These are phyloP conservation scores for Tenthredo notha DNA, from an alignment of 2,888 invertebrate genomes.

Conservation along the genomic window DNA sequence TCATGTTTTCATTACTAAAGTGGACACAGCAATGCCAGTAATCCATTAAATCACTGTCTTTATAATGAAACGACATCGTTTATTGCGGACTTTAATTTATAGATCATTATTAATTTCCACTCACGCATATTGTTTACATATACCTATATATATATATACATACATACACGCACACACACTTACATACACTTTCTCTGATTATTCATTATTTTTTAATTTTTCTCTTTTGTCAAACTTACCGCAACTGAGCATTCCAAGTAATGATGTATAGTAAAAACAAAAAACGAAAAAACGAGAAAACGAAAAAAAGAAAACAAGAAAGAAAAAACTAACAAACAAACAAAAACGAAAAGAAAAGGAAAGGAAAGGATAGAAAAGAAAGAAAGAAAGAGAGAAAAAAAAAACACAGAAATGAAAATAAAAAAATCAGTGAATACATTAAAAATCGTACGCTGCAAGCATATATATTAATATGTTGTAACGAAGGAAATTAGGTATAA, in stretches of 20 bases:
- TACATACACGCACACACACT: no score
- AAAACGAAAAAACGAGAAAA: neutral
- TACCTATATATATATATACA: neutral
- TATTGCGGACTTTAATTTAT: conserved; percentile 32
- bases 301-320: conserved; percentile 47
- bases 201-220: neutral
- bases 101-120: neutral
- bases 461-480: conserved; percentile 36
- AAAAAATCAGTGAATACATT: conserved; percentile 26
- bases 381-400: conserved; percentile 37
- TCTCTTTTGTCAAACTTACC: conserved; percentile 1
- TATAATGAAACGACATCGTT: conserved; percentile 16
- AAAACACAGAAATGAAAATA: neutral
- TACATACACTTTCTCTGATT: neutral
- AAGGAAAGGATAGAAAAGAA: conserved; percentile 20
- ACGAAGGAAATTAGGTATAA: conserved; percentile 56
- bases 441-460: conserved; percentile 14
- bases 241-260: conserved; percentile 69
- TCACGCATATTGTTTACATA: neutral
- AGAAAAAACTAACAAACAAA: neutral
- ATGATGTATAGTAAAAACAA: conserved; percentile 54
- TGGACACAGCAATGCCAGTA: conserved; percentile 35
- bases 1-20: conserved; percentile 2
- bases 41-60: conserved; percentile 26
- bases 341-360: conserved; percentile 11